Conservation (phyloP, 1,140 invertebrate species). For the Zaprionus tsacasi region DNA sequence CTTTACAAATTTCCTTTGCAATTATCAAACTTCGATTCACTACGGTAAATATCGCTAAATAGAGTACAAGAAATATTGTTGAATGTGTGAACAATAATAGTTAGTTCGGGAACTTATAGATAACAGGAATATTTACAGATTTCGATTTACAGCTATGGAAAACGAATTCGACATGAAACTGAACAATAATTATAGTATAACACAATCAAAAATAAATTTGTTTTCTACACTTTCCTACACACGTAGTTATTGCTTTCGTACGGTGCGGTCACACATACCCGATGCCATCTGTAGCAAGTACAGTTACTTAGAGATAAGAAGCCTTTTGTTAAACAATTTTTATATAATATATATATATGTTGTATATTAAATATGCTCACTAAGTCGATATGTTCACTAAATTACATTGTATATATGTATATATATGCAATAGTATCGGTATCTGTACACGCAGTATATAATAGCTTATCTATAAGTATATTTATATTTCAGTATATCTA, state of each 20-base stretch:
- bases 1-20: conserved; percentile 50
- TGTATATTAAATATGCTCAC: too few relatives aligned
- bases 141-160: conserved; percentile 4
- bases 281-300: conserved; percentile 43
- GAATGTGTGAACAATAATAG: conserved; percentile 3
- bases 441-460: conserved; percentile 46
- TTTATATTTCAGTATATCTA: conserved; percentile 26
- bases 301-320: conserved; percentile 41
- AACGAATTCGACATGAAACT: not conserved
- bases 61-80: conserved; percentile 12
- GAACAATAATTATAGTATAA: conserved; percentile 5
- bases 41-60: conserved; percentile 44
- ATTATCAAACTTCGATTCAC: conserved; percentile 36
- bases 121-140: conserved; percentile 19
- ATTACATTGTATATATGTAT: conserved; percentile 50
- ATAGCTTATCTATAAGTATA: conserved; percentile 22
- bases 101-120: conserved; percentile 3
- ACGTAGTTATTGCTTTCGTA: conserved; percentile 41
- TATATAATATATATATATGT: conserved; percentile 28
- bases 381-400: conserved; percentile 57
- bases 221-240: conserved; percentile 12
- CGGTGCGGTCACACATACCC: conserved; percentile 26
- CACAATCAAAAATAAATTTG: conserved; percentile 9
- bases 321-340: conserved; percentile 49
- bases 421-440: conserved; percentile 34